phyloP scores from a whole-genome alignment of 2,797 vertebrate genomes.

The Spinus pinus region DNA sequence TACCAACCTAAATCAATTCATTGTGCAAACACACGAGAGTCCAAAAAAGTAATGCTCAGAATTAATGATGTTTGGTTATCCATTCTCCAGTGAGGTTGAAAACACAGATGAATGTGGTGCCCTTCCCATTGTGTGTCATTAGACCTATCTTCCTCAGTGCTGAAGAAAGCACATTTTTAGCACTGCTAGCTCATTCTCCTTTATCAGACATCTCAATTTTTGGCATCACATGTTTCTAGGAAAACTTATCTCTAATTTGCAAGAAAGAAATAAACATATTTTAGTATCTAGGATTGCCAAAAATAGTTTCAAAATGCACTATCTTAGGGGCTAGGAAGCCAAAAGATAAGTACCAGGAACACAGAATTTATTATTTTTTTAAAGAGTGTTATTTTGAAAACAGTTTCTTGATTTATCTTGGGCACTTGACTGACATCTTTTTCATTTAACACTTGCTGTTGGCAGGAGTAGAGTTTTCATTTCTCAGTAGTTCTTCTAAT shows the following conservation, averaged over 20 bases:
- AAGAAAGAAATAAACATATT: neutral
- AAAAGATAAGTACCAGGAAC: neutral
- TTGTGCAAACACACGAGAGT: neutral
- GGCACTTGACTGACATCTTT: neutral
- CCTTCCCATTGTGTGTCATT: neutral
- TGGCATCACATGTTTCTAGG: neutral
- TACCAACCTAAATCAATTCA: neutral
- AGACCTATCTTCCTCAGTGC: neutral
- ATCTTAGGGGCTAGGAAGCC: neutral
- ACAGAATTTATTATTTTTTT: neutral
- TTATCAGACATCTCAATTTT: neutral
- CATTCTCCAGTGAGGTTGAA: neutral
- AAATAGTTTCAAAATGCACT: neutral
- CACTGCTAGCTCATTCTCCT: neutral
- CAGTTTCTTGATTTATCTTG: neutral
- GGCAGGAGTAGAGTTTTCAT: neutral
- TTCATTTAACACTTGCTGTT: neutral
- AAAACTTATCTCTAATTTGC: neutral
- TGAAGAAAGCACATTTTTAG: neutral
- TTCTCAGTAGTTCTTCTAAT: neutral
- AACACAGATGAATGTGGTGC: neutral
- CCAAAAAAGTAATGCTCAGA: neutral
- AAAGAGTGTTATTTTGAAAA: neutral
- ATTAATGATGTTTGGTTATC: constrained; percentile 6
- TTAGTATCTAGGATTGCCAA: neutral